Percentiles rank a stretch among this genome's conserved stretches.
Conservation (phyloP, 1,140 invertebrate genomes). For the Teleogryllus occipitalis region DNA sequence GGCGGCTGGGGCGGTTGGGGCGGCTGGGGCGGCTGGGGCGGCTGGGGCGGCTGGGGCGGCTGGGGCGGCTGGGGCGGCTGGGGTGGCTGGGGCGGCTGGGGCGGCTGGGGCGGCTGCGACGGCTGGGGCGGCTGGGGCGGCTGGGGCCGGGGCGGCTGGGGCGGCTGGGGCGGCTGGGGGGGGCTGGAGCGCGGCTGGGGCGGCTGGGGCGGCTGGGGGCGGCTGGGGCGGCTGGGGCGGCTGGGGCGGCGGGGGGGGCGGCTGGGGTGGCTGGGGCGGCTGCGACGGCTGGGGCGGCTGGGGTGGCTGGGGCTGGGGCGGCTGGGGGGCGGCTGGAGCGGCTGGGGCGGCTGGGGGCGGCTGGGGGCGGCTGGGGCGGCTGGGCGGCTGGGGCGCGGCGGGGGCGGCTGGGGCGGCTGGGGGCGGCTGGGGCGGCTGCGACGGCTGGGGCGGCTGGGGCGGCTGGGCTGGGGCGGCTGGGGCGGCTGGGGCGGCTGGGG, state of each 20-base stretch:
- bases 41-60: not conserved
- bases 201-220: slow-evolving; percentile 12
- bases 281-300: slow-evolving; percentile 8
- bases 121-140: not conserved
- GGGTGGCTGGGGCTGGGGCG: not conserved
- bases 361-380: slow-evolving; percentile 12
- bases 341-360: not conserved
- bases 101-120: not conserved
- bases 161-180: slow-evolving; percentile 3
- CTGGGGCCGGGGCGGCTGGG: not conserved
- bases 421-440: not conserved
- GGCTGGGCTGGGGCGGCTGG: too few relatives aligned
- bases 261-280: slow-evolving; percentile 14
- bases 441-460: slow-evolving; percentile 19
- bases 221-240: slow-evolving; percentile 24
- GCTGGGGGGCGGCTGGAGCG: slow-evolving; percentile 20
- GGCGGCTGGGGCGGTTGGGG: too few relatives aligned
- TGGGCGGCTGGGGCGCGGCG: slow-evolving; percentile 16
- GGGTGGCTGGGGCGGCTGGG: not conserved
- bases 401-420: not conserved
- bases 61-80: not conserved
- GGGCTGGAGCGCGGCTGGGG: not conserved
- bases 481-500: too few relatives aligned
- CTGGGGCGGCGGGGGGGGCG: slow-evolving; percentile 11
- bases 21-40: not conserved